Base-by-base conservation (phyloP, 2,797 vertebrate species). In the Peromyscus aztecus region DNA sequence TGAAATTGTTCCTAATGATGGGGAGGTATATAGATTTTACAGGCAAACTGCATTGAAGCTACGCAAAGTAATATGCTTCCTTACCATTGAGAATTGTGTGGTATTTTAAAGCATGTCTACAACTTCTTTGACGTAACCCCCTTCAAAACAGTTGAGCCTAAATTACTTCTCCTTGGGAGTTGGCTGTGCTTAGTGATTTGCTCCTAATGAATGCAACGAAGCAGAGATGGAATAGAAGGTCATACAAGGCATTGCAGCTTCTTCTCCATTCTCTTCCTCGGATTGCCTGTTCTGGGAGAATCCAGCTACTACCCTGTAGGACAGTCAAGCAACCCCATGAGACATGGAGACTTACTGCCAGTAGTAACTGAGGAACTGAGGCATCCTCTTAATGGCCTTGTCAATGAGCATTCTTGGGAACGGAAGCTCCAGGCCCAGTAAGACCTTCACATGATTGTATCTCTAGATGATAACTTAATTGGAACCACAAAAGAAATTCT, bases 1-100 rank as follows among this genome's bases (percentile, higher is more conserved):
- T 94, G 69, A 61, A 83, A 84, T 90, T 94, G 55, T 63, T 93
- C 63, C 6, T 77, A 81, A 91, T n/a, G 43, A 77, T 69, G 78
- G 34, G 59, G 76, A 89, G 12, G 16, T 82, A 75, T 91, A 95
- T 91, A 80, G 75, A 52, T 86, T 52, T 82, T 85, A 27, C 34
- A 43, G 43, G 31, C 29, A 91, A 93, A 85, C 34, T 73, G 16
- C 52, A 78, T 27, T 21, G 82, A 57, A 88, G 95, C 52, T 80
- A 78, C 84, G 14, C 77, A 89, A 85, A 83, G 76, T 82, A 86
- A 78, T 91, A 75, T 49, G 71, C 46, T 93, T 82, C 89, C 40
- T 91, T 37, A 90, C 24, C 29, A 49, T 77, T 43, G 75, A 82
- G 67, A 87, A 83, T 52, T 78, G 31, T 90, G 55, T 61, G 65